Percentiles rank a stretch among this genome's conserved stretches.
Conservation (phyloP, 2,888 invertebrate species). For the Nomada lathburiana region DNA sequence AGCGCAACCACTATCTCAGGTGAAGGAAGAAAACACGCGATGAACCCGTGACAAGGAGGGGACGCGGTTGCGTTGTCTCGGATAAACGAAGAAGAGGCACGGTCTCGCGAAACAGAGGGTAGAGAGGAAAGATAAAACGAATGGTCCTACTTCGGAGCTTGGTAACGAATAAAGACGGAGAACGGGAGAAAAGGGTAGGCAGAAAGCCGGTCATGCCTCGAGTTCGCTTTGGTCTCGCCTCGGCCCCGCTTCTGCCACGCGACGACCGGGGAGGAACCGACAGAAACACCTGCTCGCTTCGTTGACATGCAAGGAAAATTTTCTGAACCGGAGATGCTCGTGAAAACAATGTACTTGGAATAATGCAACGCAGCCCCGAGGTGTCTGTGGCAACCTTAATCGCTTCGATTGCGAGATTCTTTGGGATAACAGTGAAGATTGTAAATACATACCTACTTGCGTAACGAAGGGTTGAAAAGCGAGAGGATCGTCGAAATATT, state of each 20-base stretch:
- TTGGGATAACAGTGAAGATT: background rate
- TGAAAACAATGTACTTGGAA: conserved; percentile 45
- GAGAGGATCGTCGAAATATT: background rate
- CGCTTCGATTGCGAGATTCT: conserved; percentile 20
- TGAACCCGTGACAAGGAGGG: conserved; percentile 42
- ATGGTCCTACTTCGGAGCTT: conserved; percentile 43
- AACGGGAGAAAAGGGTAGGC: conserved; percentile 51
- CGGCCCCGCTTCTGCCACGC: conserved; percentile 76
- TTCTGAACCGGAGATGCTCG: conserved; percentile 41
- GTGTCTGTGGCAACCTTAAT: conserved; percentile 21
- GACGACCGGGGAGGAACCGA: conserved; percentile 75
- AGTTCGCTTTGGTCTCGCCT: conserved; percentile 73
- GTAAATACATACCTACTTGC: background rate
- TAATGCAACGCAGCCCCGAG: conserved; percentile 11
- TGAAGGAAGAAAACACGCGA: conserved; percentile 20
- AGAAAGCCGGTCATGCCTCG: conserved; percentile 76
- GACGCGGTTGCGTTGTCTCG: background rate
- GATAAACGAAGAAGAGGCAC: conserved; percentile 34
- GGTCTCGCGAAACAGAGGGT: conserved; percentile 17
- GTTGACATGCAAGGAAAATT: conserved; percentile 78
- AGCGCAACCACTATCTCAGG: conserved; percentile 38
- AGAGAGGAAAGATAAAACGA: conserved; percentile 5
- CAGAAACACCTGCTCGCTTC: conserved; percentile 77
- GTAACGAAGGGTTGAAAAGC: background rate
- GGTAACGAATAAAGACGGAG: conserved; percentile 28